Evolutionary conservation across 2,888 invertebrate species (phyloP), one percentile per base, ranked within the genome.

Genomic region (Augiades crinisus): DNA sequence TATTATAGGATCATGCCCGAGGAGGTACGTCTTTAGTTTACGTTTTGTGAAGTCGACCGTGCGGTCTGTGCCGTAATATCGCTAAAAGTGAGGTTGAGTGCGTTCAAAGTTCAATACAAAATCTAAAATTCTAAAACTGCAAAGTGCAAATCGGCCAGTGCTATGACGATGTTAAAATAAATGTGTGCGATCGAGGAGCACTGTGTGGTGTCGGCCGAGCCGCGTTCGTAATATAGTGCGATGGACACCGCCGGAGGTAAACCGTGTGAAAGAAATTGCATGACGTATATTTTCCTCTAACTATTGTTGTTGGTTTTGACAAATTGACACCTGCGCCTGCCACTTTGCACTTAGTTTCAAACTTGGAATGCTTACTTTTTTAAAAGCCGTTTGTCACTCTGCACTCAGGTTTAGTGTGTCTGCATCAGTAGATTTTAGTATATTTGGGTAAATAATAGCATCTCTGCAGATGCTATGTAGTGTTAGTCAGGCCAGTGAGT

Each of bases 11-110:
- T 87, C 85, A 88, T 85, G 86, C 81, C 73, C 64, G 66, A 81
- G 77, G 88, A 90, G 90, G 89, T 90, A 90, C 86, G 90, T 90
- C 77, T 81, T 77, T 85, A 84, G 78, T 78, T 81, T 83, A 78
- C 80, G 75, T 74, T 76, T 80, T 72, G 81, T 76, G 77, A 70
- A 75, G 64, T 68, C 69, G 65, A 64, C 62, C 74, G 79, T 69
- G 45, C 52, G 46, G 45, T 52, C 14, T 37, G 31, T 44, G 19
- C 5, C 37, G 44, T 34, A 40, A 12, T 40, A 31, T 33, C n/a
- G 45, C 24, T 24, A 68, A 60, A 63, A 76, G 81, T 81, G 83
- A 76, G 78, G 63, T 78, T 72, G 69, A 73, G 83, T 83, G 81
- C 67, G 73, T 74, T 68, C 62, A 64, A 72, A 78, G 76, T 78